A percentile compares a stretch with the other conserved stretches of the same genome.
Conservation (phyloP, 1,140 invertebrate species). For the Colletes latitarsis region DNA sequence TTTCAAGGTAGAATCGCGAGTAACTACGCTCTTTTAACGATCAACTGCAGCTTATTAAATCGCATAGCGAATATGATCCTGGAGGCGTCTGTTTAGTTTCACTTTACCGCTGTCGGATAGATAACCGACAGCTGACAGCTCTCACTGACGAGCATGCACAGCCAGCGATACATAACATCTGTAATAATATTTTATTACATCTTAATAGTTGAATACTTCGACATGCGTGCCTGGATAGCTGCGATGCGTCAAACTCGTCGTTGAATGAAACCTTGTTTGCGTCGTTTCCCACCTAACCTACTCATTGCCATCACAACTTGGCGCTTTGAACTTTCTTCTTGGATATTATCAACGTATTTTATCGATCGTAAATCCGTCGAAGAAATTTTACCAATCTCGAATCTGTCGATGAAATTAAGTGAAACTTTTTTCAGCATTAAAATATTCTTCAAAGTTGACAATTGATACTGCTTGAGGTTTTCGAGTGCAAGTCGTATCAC, state of each 20-base stretch:
- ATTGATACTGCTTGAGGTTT: too few species aligned
- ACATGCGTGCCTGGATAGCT: not conserved
- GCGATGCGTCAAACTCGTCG: constrained; percentile 4
- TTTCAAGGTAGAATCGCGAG: not conserved
- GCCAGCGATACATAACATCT: constrained; percentile 3
- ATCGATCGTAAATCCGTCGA: too few species aligned
- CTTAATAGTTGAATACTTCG: constrained; percentile 24
- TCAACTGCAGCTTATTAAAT: constrained; percentile 19
- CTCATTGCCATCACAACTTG: not conserved
- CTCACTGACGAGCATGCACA: constrained; percentile 8
- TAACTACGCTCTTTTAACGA: not conserved
- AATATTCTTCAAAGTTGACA: too few species aligned
- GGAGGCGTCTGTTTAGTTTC: constrained; percentile 37
- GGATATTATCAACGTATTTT: too few species aligned
- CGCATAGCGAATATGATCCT: constrained; percentile 20
- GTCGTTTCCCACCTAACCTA: too few species aligned
- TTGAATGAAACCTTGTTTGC: not conserved
- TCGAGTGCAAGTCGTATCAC: too few species aligned
- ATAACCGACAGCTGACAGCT: constrained; percentile 37
- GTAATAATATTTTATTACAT: constrained; percentile 34
- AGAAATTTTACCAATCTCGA: too few species aligned
- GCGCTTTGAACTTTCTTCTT: too few species aligned
- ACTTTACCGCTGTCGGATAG: constrained; percentile 35
- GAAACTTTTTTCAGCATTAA: too few species aligned
- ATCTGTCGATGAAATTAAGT: too few species aligned